Percentiles rank a stretch among this genome's conserved stretches.
phyloP scores from a whole-genome alignment of 2,797 vertebrate genomes.

The Halcyon leucocephala region DNA sequence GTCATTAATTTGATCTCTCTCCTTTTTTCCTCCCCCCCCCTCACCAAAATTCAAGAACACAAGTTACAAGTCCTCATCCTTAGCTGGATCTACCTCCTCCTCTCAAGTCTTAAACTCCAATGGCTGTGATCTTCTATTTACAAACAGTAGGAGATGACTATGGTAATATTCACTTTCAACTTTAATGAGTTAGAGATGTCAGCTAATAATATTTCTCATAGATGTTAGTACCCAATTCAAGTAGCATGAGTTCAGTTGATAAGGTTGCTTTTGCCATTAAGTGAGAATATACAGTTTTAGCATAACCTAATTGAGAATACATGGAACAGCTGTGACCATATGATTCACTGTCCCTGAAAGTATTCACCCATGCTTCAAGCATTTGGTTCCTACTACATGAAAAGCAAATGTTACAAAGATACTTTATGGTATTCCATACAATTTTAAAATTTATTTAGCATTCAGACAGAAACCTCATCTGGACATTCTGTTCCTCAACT shows the following conservation, averaged over 20 bases:
- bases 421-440: not conserved
- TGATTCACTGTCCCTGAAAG: not conserved
- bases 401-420: not conserved
- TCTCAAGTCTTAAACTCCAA: not conserved
- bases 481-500: not conserved
- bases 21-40: not conserved
- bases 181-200: constrained; percentile 25
- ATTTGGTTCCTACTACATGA: not conserved
- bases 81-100: not conserved
- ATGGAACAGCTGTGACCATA: not conserved
- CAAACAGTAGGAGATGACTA: constrained; percentile 9
- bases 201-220: not conserved
- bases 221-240: constrained; percentile 2
- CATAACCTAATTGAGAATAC: not conserved
- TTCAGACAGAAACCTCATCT: not conserved
- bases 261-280: not conserved
- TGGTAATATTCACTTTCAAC: constrained; percentile 10
- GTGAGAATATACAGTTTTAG: constrained; percentile 2
- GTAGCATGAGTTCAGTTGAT: constrained; percentile 11
- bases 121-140: not conserved
- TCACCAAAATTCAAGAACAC: not conserved
- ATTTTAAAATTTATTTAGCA: not conserved
- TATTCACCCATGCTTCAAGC: not conserved
- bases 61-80: not conserved
- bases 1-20: constrained; percentile 57